Conservation (phyloP, 2,113 vertebrate genomes). For the Tupaia chinensis region DNA sequence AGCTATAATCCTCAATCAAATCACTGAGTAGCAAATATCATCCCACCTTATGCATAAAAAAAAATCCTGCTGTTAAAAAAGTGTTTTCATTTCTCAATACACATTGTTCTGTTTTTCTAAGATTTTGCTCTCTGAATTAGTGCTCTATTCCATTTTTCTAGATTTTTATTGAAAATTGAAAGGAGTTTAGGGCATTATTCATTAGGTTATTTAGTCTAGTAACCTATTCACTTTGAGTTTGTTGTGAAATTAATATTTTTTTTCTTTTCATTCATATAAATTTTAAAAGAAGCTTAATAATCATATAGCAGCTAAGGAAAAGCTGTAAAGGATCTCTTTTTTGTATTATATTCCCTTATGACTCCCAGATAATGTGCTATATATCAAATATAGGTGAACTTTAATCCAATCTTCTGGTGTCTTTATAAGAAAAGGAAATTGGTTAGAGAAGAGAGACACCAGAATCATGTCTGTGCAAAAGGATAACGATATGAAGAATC, state of each 20-base stretch:
- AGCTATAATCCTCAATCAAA: neutral
- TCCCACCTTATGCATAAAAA: neutral
- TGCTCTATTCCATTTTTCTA: neutral
- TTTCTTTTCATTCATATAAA: neutral
- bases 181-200: constrained; percentile 23
- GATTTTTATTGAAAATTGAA: neutral
- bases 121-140: neutral
- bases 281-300: constrained; percentile 48
- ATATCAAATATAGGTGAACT: neutral
- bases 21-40: neutral
- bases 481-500: neutral
- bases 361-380: neutral
- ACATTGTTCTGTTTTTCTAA: constrained; percentile 22
- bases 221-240: neutral
- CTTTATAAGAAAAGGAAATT: neutral
- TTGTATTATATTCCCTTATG: neutral
- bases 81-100: neutral
- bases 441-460: too few species aligned
- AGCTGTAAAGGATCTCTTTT: neutral
- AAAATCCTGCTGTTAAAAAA: constrained; percentile 3
- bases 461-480: neutral
- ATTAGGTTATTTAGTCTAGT: constrained; percentile 12
- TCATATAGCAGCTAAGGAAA: neutral
- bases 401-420: neutral
- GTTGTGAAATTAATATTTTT: constrained; percentile 23